Evolutionary conservation across 2,113 vertebrate genomes (phyloP).

Genomic region (Atherinomorus stipes): DNA sequence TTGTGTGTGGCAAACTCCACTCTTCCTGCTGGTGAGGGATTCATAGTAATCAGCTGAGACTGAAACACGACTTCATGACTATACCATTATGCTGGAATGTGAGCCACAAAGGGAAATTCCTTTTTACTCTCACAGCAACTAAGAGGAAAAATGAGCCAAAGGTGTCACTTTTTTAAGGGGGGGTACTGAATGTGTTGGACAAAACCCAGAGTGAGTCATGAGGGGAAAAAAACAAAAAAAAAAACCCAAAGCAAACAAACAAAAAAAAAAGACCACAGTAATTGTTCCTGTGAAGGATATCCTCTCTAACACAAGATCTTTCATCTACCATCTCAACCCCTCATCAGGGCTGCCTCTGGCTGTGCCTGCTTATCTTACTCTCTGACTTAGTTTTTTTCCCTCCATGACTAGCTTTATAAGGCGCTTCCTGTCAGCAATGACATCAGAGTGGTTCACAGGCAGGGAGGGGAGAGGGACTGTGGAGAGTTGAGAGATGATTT

Average conservation of each 20-base stretch:
- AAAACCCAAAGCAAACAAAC: constrained; percentile 8
- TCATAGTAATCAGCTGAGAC: constrained; percentile 41
- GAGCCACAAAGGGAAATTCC: constrained; percentile 50
- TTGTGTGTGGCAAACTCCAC: constrained; percentile 50
- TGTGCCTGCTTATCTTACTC: constrained; percentile 50
- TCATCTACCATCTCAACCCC: constrained; percentile 53
- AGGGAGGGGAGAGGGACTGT: constrained; percentile 11
- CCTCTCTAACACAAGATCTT: constrained; percentile 42
- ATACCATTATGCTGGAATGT: constrained; percentile 37
- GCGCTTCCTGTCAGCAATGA: constrained; percentile 81
- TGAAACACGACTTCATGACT: constrained; percentile 29
- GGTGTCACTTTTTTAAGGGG: constrained; percentile 38
- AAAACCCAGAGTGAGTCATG: constrained; percentile 52
- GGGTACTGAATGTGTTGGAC: constrained; percentile 9
- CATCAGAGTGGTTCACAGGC: constrained; percentile 48
- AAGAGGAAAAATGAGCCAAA: constrained; percentile 29
- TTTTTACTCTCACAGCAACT: constrained; percentile 21
- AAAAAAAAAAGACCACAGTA: constrained; percentile 16
- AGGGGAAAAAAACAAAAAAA: constrained; percentile 18
- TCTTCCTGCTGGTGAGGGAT: constrained; percentile 54
- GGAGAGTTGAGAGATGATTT: constrained; percentile 38
- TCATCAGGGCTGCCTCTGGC: constrained; percentile 58
- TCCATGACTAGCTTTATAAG: constrained; percentile 79
- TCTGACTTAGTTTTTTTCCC: constrained; percentile 54
- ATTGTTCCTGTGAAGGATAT: constrained; percentile 45